Percentiles rank a stretch among this genome's conserved stretches.
Conservation (phyloP, 2,113 vertebrate genomes). For the Scortum barcoo region DNA sequence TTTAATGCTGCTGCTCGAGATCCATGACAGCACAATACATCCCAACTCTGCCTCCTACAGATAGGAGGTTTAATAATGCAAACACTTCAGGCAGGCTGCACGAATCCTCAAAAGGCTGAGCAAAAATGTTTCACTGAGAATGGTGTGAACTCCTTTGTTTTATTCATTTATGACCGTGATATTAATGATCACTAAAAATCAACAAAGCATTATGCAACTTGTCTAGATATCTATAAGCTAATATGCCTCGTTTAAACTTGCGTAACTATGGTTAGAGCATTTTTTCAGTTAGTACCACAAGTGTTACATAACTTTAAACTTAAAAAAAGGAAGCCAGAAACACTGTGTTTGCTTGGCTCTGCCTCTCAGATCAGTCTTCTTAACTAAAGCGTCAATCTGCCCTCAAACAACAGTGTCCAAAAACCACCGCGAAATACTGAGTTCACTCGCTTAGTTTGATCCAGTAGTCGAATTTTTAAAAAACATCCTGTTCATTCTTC, state of each 20-base stretch:
- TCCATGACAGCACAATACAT: constrained; percentile 11
- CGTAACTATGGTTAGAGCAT: background rate
- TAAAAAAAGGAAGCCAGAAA: background rate
- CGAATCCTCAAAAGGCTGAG: background rate
- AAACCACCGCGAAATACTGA: constrained; percentile 32
- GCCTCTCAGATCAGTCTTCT: constrained; percentile 12
- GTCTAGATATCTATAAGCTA: background rate
- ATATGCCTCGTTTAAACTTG: background rate
- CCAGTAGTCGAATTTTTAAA: constrained; percentile 16
- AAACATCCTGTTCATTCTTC: constrained; percentile 13
- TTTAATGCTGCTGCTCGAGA: background rate
- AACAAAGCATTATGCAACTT: background rate
- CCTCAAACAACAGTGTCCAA: constrained; percentile 18
- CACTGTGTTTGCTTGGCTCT: background rate
- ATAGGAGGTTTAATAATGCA: background rate
- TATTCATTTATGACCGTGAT: background rate
- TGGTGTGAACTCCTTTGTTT: background rate
- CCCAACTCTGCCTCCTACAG: constrained; percentile 10
- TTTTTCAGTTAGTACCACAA: constrained; percentile 8
- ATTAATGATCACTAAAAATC: background rate
- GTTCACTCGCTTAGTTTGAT: constrained; percentile 32
- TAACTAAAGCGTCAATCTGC: background rate
- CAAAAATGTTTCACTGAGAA: background rate
- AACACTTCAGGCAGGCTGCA: constrained; percentile 17
- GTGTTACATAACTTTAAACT: background rate